Evolutionary conservation across 2,888 invertebrate species (phyloP).

Genomic region (Galeruca laticollis): DNA sequence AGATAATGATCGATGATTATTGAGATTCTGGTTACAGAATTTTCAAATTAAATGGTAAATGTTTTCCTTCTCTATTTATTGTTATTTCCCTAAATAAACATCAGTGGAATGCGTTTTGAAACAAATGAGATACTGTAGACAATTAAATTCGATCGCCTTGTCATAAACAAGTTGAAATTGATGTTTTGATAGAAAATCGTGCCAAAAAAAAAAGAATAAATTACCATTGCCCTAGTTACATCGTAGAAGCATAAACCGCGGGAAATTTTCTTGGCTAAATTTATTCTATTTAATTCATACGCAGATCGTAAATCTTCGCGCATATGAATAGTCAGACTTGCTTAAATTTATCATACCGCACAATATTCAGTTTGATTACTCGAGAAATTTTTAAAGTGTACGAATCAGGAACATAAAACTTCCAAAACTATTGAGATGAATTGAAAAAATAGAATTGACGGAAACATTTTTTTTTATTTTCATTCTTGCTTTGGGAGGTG

Average conservation of each 20-base stretch:
- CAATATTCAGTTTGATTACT: background rate
- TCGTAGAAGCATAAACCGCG: conserved; percentile 17
- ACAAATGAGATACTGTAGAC: background rate
- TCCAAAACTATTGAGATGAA: too few species aligned
- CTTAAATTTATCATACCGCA: background rate
- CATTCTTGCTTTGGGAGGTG: too few species aligned
- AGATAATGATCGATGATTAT: too few species aligned
- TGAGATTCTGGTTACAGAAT: too few species aligned
- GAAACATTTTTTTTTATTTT: too few species aligned
- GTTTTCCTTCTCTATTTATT: too few species aligned
- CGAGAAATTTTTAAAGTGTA: too few species aligned
- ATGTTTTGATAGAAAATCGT: conserved; percentile 6
- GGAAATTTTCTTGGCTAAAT: conserved; percentile 15
- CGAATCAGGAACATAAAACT: too few species aligned
- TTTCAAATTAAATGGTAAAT: too few species aligned
- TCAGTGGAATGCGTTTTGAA: background rate
- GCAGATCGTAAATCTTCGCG: conserved; percentile 25
- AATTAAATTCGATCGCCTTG: conserved; percentile 7
- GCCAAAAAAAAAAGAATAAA: conserved; percentile 24
- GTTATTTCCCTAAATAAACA: too few species aligned
- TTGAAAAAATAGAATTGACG: too few species aligned
- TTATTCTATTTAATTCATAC: conserved; percentile 19
- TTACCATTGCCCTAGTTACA: conserved; percentile 14
- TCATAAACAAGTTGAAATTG: conserved; percentile 20
- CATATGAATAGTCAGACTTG: background rate